Evolutionary conservation across 2,113 vertebrate species (phyloP).

Genomic region (Desmodus rotundus): DNA sequence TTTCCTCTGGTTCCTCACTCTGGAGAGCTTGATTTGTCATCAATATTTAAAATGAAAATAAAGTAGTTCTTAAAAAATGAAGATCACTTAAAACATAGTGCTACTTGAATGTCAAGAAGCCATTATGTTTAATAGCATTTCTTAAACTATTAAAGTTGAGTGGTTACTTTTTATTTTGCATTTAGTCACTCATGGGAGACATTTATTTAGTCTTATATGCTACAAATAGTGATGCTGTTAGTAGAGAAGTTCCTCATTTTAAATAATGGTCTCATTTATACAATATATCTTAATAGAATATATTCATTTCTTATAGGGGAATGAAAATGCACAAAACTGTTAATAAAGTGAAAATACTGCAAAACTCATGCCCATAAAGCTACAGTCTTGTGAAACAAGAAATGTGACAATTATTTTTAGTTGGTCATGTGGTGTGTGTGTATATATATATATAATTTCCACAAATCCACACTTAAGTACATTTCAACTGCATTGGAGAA

Average conservation of each 20-base stretch:
- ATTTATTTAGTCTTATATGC: conserved; percentile 84
- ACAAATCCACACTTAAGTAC: not conserved
- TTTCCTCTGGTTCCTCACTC: conserved; percentile 56
- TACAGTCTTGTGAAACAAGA: conserved; percentile 49
- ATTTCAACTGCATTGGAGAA: conserved; percentile 7
- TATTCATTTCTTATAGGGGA: conserved; percentile 74
- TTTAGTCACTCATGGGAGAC: conserved; percentile 87
- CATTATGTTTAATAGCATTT: conserved; percentile 88
- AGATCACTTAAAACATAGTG: conserved; percentile 84
- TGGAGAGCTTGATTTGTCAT: conserved; percentile 79
- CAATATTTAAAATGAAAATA: conserved; percentile 88
- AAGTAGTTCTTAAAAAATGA: conserved; percentile 85
- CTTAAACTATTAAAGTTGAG: conserved; percentile 88
- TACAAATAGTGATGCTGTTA: conserved; percentile 83
- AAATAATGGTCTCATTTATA: conserved; percentile 84
- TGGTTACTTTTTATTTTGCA: conserved; percentile 90
- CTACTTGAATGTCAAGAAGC: conserved; percentile 83
- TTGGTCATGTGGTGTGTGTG: not conserved
- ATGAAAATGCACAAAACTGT: conserved; percentile 78
- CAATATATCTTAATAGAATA: conserved; percentile 80
- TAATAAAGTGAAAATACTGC: conserved; percentile 58
- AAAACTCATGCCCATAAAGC: conserved; percentile 60
- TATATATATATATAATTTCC: not conserved
- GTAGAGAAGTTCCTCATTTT: conserved; percentile 80
- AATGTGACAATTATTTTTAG: conserved; percentile 18